Base-by-base conservation (phyloP, 1,140 invertebrate species). In the Drosophila tsacasi region DNA sequence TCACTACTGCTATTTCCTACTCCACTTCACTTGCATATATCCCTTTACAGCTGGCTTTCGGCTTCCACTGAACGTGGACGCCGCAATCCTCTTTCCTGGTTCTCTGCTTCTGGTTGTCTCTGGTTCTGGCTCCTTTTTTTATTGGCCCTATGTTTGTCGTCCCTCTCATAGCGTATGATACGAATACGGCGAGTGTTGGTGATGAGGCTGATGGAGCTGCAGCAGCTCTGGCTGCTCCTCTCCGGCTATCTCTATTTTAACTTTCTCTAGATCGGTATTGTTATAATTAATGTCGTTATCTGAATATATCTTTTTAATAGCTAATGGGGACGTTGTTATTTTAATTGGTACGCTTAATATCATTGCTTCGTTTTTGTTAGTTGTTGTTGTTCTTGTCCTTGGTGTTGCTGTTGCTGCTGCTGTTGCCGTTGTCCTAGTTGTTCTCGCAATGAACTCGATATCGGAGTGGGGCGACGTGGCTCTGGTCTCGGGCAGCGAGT, bases 341-440 rank as follows among this genome's bases (percentile, higher is more conserved):
- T 71, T 76, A 86, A 59, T 86, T 79, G 83, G 83, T 85, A 79
- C 77, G 71, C 76, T 58, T 79, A 86, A 82, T 86, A 85, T 86
- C 79, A 86, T 87, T 82, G 76, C 76, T 80, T 82, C 68, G 64
- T 81, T 86, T 71, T 69, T 52, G 39, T 61, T 60, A 39, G n/a
- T 83, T 69, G 62, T 83, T 69, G 62, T 52, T 49, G 46, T 47
- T 47, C 12, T 21, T 46, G 21, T 67, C 32, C 32, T 85, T 62
- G 42, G 27, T 49, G 52, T 19, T 46, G 27, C 61, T 46, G 25
- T 46, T 72, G 40, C 30, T 40, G 23, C 57, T 46, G 25, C 46
- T 40, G 46, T 37, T 76, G 40, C 46, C 42, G 42, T 25, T 69
- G 46, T 32, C 37, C 39, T 49, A 35, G 30, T 59, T 17, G 25